Conservation (phyloP, 2,113 vertebrate genomes). For the Willisornis vidua region DNA sequence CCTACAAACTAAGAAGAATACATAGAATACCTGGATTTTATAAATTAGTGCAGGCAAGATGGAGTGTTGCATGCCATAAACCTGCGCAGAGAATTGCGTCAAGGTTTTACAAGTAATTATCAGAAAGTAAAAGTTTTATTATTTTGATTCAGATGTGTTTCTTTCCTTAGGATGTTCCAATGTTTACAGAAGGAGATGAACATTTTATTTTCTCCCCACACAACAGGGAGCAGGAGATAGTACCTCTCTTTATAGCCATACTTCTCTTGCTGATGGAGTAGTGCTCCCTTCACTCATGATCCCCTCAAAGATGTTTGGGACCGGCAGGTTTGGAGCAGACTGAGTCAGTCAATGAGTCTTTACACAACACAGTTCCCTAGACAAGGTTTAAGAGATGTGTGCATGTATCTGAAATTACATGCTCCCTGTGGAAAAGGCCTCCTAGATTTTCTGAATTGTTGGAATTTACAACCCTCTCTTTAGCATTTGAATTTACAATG, state of each 20-base stretch:
- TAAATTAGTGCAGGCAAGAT: not conserved
- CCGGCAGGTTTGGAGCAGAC: not conserved
- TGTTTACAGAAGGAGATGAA: not conserved
- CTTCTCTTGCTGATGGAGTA: not conserved
- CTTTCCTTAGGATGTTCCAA: not conserved
- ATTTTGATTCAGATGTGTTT: not conserved
- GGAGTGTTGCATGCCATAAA: not conserved
- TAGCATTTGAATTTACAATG: not conserved
- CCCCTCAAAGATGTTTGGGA: not conserved
- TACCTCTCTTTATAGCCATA: not conserved
- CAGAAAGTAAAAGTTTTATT: not conserved
- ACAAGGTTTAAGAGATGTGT: not conserved
- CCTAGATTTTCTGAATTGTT: slow-evolving; percentile 14
- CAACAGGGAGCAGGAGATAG: not conserved
- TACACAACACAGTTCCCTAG: not conserved
- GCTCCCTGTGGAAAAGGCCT: not conserved
- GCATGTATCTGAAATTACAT: not conserved
- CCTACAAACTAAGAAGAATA: not conserved
- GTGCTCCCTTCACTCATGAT: not conserved
- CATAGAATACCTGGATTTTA: not conserved
- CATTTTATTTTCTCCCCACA: not conserved
- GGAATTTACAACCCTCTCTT: not conserved
- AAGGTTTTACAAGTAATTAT: not conserved
- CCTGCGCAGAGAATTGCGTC: not conserved
- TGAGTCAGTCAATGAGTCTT: not conserved